These are phyloP conservation scores for Pomatostomus ruficeps DNA, from an alignment of 2,113 vertebrate species.

Conservation along the genomic window DNA sequence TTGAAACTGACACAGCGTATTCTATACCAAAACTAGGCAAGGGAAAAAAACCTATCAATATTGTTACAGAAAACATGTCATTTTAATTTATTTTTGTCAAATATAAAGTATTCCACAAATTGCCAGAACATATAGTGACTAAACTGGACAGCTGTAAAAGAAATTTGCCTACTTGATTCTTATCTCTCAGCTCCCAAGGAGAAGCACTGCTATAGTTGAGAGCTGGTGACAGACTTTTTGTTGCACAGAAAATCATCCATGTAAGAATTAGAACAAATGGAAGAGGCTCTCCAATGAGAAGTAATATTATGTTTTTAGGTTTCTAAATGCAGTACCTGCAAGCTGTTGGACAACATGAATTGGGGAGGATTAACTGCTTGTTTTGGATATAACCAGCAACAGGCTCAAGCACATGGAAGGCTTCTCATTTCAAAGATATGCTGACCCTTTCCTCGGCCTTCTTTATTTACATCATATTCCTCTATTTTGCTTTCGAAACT, in stretches of 20 bases:
- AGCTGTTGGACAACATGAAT: background rate
- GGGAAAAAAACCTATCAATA: background rate
- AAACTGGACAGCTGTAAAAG: background rate
- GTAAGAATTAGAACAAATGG: background rate
- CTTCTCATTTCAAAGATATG: background rate
- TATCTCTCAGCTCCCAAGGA: background rate
- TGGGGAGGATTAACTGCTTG: background rate
- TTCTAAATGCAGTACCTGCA: background rate
- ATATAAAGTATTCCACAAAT: background rate
- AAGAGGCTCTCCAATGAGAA: background rate
- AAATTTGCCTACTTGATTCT: background rate
- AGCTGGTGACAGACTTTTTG: background rate
- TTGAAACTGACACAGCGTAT: background rate
- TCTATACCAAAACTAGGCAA: background rate
- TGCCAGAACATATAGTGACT: background rate
- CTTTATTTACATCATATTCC: background rate
- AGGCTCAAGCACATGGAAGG: background rate
- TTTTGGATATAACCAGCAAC: background rate
- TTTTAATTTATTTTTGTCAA: background rate
- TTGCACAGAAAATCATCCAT: background rate
- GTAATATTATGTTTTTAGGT: background rate
- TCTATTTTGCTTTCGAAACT: background rate
- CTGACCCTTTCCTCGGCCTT: background rate
- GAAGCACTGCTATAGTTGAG: background rate
- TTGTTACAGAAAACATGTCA: background rate